Percentiles rank a stretch among this genome's conserved stretches.
Evolutionary conservation across 2,113 vertebrate genomes (phyloP).

Genomic region (Alouatta palliata): DNA sequence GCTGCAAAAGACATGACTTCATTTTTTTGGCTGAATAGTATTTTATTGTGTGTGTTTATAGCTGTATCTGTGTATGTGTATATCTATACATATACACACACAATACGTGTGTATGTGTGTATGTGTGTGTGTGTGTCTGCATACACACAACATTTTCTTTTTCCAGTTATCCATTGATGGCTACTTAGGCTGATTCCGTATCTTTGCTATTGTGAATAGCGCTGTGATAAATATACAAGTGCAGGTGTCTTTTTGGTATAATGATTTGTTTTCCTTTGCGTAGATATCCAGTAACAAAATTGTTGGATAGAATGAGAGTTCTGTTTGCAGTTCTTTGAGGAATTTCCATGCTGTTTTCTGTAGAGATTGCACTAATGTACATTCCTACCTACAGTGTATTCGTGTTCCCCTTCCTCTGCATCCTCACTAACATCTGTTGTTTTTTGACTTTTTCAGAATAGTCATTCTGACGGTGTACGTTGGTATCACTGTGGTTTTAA

Average conservation of each 20-base stretch:
- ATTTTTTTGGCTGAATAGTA: neutral
- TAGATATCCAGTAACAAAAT: neutral
- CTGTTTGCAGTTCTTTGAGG: neutral
- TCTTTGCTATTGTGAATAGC: neutral
- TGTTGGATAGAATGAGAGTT: neutral
- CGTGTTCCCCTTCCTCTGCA: neutral
- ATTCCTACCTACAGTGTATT: neutral
- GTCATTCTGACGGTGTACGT: neutral
- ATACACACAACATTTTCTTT: neutral
- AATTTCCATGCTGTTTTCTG: neutral
- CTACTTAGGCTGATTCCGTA: neutral
- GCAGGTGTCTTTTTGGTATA: neutral
- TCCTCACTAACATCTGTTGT: neutral
- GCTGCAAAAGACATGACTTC: neutral
- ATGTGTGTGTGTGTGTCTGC: no score
- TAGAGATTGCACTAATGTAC: neutral
- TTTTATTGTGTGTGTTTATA: neutral
- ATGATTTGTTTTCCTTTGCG: neutral
- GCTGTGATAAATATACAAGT: neutral
- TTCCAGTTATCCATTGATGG: neutral
- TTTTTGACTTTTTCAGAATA: neutral
- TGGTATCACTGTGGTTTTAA: neutral
- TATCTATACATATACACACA: no score
- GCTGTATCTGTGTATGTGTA: no score
- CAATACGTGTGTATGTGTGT: no score